These are phyloP conservation scores for Dynastes tityus DNA, from an alignment of 2,888 invertebrate species.

Conservation along the genomic window DNA sequence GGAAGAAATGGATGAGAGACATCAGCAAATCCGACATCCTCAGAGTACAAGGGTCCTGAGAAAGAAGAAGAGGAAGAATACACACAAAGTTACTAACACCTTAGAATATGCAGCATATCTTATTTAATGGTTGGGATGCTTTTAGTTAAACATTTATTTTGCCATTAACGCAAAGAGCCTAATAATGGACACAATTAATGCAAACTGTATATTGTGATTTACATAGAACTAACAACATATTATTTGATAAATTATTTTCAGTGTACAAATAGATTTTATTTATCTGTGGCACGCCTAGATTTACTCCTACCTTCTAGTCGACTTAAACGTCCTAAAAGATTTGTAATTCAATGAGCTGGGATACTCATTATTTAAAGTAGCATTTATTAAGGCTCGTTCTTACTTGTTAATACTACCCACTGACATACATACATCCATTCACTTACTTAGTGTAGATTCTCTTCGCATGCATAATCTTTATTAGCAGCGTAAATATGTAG, in stretches of 20 bases:
- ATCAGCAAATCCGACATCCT: no score
- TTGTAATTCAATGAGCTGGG: slow-evolving; percentile 39
- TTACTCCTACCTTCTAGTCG: slow-evolving; percentile 1
- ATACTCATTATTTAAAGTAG: slow-evolving; percentile 32
- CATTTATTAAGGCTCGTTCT: slow-evolving; percentile 35
- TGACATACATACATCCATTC: slow-evolving; percentile 14
- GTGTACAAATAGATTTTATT: neutral
- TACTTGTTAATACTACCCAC: slow-evolving; percentile 45
- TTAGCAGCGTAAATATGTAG: neutral
- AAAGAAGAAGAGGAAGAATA: no score
- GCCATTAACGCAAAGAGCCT: no score
- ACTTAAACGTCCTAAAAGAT: slow-evolving; percentile 7
- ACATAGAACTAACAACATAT: neutral
- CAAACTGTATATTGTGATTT: no score
- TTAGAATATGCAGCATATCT: no score
- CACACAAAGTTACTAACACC: no score
- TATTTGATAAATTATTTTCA: neutral
- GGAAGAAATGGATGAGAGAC: no score
- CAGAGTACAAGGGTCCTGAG: no score
- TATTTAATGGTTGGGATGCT: no score
- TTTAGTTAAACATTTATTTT: no score
- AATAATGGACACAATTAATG: no score
- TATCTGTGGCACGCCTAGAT: neutral
- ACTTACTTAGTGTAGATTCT: slow-evolving; percentile 5
- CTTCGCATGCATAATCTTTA: slow-evolving; percentile 30